Conservation (phyloP, 2,888 invertebrate species). For the Rhingia campestris region DNA sequence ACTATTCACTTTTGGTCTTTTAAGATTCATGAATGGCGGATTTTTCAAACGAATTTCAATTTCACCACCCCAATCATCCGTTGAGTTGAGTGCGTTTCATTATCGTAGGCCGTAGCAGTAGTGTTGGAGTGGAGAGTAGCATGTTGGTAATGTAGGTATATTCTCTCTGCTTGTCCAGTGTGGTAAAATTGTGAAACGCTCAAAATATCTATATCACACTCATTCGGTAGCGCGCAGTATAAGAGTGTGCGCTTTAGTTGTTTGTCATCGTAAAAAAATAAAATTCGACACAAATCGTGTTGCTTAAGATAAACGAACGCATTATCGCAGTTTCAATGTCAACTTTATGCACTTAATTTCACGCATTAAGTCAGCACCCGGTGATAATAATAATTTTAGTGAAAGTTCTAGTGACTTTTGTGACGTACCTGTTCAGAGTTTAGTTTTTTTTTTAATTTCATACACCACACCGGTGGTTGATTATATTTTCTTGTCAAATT, state of each 20-base stretch:
- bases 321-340: constrained; percentile 8
- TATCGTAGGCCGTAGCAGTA: no score
- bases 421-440: neutral
- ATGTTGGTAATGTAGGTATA: neutral
- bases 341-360: constrained; percentile 27
- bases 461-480: neutral
- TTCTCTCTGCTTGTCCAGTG: neutral
- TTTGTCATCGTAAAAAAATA: neutral
- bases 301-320: neutral
- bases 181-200: neutral
- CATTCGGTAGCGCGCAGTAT: neutral
- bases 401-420: neutral
- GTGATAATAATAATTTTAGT: neutral
- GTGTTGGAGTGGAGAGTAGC: no score
- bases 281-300: neutral
- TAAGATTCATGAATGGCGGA: no score
- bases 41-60: no score
- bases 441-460: neutral
- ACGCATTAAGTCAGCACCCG: neutral
- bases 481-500: constrained; percentile 2
- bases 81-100: no score
- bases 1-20: no score
- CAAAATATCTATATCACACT: neutral
- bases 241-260: neutral
- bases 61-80: no score